Conservation (phyloP, 2,888 invertebrate genomes). For the Chymomyza caudatula region DNA sequence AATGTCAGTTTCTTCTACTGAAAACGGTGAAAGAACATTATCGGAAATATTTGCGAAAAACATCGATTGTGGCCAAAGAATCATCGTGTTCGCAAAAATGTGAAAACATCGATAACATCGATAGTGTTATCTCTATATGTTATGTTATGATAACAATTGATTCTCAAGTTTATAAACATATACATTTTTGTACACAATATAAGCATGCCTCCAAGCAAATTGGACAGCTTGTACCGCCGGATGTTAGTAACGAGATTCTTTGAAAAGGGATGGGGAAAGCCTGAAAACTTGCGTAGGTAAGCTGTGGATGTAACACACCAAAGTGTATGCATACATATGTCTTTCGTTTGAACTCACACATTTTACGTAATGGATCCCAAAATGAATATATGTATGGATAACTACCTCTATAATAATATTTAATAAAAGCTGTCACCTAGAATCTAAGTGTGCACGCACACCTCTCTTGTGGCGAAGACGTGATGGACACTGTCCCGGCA, state of each 20-base stretch:
- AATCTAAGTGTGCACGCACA: too few relatives aligned
- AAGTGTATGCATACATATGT: neutral
- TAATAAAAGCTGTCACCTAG: neutral
- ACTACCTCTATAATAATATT: neutral
- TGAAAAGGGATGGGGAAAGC: conserved; percentile 97
- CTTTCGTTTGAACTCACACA: neutral
- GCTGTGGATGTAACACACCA: conserved; percentile 5
- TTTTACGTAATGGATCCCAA: neutral
- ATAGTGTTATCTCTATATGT: neutral
- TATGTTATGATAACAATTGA: neutral
- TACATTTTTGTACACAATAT: neutral
- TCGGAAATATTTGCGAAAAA: too few relatives aligned
- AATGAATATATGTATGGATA: neutral
- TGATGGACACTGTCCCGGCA: too few relatives aligned
- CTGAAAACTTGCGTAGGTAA: conserved; percentile 92
- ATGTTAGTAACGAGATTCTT: conserved; percentile 94
- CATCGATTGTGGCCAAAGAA: too few relatives aligned
- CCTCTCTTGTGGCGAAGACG: too few relatives aligned
- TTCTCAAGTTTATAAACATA: neutral
- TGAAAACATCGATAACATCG: neutral
- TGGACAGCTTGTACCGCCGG: conserved; percentile 91
- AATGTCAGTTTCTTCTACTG: too few relatives aligned
- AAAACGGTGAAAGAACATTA: too few relatives aligned
- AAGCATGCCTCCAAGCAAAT: conserved; percentile 81
- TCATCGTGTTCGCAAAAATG: neutral